Evolutionary conservation across 2,113 vertebrate genomes (phyloP).

Genomic region (Oplegnathus fasciatus): DNA sequence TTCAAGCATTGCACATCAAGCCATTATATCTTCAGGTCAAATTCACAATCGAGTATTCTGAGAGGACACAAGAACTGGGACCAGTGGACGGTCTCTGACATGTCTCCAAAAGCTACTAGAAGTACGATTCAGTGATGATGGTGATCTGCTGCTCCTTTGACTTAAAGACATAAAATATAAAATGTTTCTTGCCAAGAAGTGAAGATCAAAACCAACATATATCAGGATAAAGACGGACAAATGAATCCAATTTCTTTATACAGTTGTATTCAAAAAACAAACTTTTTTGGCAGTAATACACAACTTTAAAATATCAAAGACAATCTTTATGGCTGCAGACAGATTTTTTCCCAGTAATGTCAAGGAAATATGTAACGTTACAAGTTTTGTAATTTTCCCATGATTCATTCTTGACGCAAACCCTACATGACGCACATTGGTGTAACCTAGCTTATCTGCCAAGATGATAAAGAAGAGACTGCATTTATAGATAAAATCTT

Average conservation of each 20-base stretch:
- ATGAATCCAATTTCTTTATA: background rate
- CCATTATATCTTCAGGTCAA: background rate
- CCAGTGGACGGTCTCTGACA: background rate
- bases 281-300: background rate
- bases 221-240: background rate
- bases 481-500: background rate
- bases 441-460: background rate
- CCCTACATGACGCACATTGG: background rate
- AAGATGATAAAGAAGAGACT: background rate
- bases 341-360: slow-evolving; percentile 7
- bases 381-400: background rate
- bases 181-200: background rate
- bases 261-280: background rate
- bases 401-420: background rate
- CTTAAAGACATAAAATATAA: background rate
- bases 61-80: slow-evolving; percentile 8
- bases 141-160: background rate
- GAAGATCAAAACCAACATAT: background rate
- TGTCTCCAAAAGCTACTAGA: slow-evolving; percentile 4
- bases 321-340: slow-evolving; percentile 1
- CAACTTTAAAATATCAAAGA: slow-evolving; percentile 19
- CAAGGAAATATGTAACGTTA: background rate
- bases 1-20: background rate
- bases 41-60: background rate
- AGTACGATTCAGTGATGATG: background rate